Evolutionary conservation across 2,113 vertebrate genomes (phyloP).

Genomic region (Lethenteron camtschaticum): DNA sequence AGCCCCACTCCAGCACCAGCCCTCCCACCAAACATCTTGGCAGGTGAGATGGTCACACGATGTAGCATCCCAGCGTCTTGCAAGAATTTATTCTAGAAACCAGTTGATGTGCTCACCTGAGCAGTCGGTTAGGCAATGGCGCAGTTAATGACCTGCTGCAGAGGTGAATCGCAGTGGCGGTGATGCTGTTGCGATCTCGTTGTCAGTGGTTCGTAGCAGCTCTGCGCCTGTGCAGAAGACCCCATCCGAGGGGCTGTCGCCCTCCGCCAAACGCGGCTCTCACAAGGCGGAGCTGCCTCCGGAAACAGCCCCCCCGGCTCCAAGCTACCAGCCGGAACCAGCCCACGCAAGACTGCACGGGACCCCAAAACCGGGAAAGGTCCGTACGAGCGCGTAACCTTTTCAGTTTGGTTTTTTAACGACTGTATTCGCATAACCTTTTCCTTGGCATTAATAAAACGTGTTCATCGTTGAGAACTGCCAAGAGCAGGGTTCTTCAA

Average conservation of each 20-base stretch:
- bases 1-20: constrained; percentile 43
- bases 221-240: constrained; percentile 65
- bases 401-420: not conserved
- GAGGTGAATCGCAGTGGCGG: too few relatives aligned
- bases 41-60: too few relatives aligned
- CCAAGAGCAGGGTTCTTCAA: too few relatives aligned
- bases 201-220: constrained; percentile 59
- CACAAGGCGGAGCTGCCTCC: constrained; percentile 49
- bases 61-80: too few relatives aligned
- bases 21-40: not conserved
- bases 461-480: too few relatives aligned
- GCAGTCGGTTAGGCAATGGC: too few relatives aligned
- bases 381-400: constrained; percentile 15
- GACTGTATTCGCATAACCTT: not conserved
- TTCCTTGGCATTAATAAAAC: too few relatives aligned
- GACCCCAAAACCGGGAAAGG: constrained; percentile 98
- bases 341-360: constrained; percentile 79
- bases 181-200: too few relatives aligned
- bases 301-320: constrained; percentile 72
- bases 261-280: constrained; percentile 66
- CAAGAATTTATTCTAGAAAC: too few relatives aligned
- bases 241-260: constrained; percentile 86
- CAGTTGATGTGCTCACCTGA: too few relatives aligned
- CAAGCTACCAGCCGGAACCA: constrained; percentile 47
- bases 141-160: too few relatives aligned